Percentiles rank a stretch among this genome's conserved stretches.
Evolutionary conservation across 2,113 vertebrate genomes (phyloP).

Genomic region (Pomatorhinus ruficollis): DNA sequence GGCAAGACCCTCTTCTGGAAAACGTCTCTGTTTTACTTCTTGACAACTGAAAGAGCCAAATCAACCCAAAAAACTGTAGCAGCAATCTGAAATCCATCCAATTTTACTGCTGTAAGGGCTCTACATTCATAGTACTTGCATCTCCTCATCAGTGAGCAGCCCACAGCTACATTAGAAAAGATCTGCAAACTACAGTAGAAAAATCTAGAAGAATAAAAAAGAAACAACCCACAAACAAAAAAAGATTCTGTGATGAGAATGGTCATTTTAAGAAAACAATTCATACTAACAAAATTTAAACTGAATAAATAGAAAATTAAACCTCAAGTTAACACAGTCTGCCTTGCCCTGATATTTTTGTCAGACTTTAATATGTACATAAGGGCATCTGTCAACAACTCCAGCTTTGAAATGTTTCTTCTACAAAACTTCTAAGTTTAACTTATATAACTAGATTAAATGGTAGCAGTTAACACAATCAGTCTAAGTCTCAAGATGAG

Average conservation of each 20-base stretch:
- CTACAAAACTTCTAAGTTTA: background rate
- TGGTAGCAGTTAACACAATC: background rate
- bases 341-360: background rate
- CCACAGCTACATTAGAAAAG: background rate
- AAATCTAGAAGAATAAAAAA: background rate
- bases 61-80: background rate
- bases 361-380: background rate
- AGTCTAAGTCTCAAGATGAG: background rate
- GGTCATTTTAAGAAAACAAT: background rate
- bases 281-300: background rate
- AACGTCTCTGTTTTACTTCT: background rate
- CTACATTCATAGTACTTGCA: background rate
- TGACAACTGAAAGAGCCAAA: background rate
- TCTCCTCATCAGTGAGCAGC: accelerated
- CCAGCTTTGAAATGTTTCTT: background rate
- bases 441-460: background rate
- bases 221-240: background rate
- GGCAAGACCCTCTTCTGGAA: background rate
- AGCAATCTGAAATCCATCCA: background rate
- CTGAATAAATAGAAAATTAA: background rate
- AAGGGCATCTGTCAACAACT: background rate
- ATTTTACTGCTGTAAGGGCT: background rate
- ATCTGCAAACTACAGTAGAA: background rate
- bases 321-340: background rate
- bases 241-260: accelerated